Evolutionary conservation across 2,888 invertebrate genomes (phyloP).

Genomic region (Penaeus monodon): DNA sequence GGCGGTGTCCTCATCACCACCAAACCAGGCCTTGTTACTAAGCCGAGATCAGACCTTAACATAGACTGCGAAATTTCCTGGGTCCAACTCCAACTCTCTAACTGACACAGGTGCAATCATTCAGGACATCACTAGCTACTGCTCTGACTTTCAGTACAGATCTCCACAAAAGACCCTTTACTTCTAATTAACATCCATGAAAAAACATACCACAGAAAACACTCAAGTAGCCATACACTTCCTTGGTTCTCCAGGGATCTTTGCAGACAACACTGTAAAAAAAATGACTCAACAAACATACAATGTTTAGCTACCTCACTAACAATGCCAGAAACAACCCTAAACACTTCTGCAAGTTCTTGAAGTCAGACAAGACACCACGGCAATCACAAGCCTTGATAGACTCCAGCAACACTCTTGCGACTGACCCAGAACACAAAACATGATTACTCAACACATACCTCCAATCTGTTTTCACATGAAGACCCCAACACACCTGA

Average conservation of each 20-base stretch:
- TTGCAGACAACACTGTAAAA: background rate
- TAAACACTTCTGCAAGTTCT: constrained; percentile 8
- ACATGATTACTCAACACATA: background rate
- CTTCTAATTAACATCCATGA: background rate
- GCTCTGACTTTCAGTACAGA: background rate
- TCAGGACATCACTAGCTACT: background rate
- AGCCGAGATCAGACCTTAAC: too few species aligned
- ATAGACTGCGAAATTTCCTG: too few species aligned
- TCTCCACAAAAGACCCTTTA: background rate
- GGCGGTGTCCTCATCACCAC: too few species aligned
- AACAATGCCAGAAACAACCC: constrained; percentile 5
- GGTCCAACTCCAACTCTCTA: too few species aligned
- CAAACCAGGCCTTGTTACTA: too few species aligned
- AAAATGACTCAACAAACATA: background rate
- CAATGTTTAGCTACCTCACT: background rate
- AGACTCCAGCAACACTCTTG: background rate
- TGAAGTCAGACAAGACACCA: constrained; percentile 7
- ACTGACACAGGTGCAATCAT: background rate
- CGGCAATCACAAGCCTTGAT: background rate
- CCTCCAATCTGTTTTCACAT: background rate
- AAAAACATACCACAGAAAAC: constrained; percentile 13
- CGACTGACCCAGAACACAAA: background rate
- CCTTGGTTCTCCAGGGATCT: background rate
- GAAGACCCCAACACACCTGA: background rate
- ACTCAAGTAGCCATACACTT: constrained; percentile 7